phyloP scores from a whole-genome alignment of 2,797 vertebrate genomes.

The Anniella stebbinsi region DNA sequence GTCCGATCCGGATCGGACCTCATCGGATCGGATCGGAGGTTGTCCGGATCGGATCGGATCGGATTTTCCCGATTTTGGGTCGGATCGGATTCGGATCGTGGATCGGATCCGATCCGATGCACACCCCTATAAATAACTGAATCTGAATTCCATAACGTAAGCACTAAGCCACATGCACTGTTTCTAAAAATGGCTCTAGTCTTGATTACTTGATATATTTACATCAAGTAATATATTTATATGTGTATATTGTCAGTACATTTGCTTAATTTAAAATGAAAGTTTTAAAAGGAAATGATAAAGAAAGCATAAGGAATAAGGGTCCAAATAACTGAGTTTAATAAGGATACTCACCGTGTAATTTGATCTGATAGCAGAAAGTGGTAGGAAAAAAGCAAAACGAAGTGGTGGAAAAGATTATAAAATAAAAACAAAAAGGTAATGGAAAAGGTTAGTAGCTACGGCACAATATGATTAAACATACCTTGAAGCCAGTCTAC shows the following conservation, averaged over 20 bases:
- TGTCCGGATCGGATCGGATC: too few species aligned
- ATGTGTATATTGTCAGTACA: background rate
- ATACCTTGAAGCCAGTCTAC: conserved; percentile 99
- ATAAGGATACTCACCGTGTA: conserved; percentile 80
- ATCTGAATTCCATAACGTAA: background rate
- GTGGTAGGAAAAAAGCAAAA: conserved; percentile 73
- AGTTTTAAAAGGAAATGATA: background rate
- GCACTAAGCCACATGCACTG: background rate
- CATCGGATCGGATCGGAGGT: too few species aligned
- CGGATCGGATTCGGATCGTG: too few species aligned
- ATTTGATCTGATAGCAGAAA: conserved; percentile 83
- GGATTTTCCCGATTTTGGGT: too few species aligned
- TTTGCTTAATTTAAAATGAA: background rate
- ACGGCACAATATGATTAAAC: conserved; percentile 31
- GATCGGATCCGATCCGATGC: too few species aligned
- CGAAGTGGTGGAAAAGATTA: conserved; percentile 72
- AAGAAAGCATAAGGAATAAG: background rate
- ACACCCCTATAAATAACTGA: too few species aligned
- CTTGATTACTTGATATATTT: background rate
- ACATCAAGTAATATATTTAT: too few species aligned
- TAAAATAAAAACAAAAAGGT: conserved; percentile 36
- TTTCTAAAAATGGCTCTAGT: conserved; percentile 14
- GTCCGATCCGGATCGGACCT: too few species aligned
- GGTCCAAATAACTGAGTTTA: conserved; percentile 14
- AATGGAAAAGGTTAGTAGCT: conserved; percentile 46